Evolutionary conservation across 2,113 vertebrate genomes (phyloP).

Genomic region (Lepus europaeus): DNA sequence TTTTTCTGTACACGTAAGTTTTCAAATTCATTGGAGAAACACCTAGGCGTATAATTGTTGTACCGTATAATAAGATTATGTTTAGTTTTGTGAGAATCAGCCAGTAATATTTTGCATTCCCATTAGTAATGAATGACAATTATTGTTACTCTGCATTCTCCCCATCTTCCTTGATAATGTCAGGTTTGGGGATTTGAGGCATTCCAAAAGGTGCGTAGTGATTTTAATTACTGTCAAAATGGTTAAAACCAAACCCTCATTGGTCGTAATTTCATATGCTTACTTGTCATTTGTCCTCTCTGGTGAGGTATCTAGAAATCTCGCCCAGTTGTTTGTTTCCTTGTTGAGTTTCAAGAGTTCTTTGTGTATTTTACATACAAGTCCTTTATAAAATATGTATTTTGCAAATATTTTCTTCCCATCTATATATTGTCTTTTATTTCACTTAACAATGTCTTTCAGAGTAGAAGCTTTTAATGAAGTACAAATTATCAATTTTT

Average conservation of each 20-base stretch:
- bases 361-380: conserved; percentile 13
- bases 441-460: background rate
- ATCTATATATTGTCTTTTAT: background rate
- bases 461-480: background rate
- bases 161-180: background rate
- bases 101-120: background rate
- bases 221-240: background rate
- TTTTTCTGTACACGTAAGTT: background rate
- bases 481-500: background rate
- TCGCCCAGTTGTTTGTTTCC: background rate
- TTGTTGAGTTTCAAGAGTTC: background rate
- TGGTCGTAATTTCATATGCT: background rate
- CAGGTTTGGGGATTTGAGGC: background rate
- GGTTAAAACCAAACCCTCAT: background rate
- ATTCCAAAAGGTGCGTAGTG: background rate
- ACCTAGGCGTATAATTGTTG: background rate
- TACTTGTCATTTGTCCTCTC: background rate
- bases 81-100: background rate
- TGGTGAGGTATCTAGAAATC: background rate
- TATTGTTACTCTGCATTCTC: background rate
- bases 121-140: background rate
- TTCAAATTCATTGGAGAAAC: background rate
- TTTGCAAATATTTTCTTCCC: background rate
- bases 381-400: background rate
- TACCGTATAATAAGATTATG: background rate